Percentiles rank a stretch among this genome's conserved stretches.
These are phyloP conservation scores for Agrilus planipennis DNA, from an alignment of 1,140 invertebrate species.

Conservation along the genomic window DNA sequence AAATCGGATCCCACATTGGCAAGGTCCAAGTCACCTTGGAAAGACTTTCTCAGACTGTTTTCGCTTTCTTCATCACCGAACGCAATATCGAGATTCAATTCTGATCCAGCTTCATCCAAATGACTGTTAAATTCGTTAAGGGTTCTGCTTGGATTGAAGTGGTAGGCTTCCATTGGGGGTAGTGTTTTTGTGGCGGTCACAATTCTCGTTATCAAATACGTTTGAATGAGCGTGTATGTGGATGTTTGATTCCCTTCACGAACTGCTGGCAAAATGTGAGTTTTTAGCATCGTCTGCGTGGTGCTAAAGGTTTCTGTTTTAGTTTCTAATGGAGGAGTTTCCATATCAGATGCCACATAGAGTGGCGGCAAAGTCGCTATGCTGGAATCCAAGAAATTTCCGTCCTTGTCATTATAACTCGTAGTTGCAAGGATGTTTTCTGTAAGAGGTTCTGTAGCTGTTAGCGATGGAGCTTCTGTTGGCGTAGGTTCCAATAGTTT, in stretches of 20 bases:
- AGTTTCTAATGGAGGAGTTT: slow-evolving; percentile 72
- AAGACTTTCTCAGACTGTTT: slow-evolving; percentile 43
- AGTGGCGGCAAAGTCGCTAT: slow-evolving; percentile 72
- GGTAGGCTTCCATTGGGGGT: slow-evolving; percentile 74
- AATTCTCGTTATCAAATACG: slow-evolving; percentile 71
- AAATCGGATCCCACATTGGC: slow-evolving; percentile 55
- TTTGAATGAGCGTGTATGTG: slow-evolving; percentile 71
- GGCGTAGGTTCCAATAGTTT: slow-evolving; percentile 53
- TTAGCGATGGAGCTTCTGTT: slow-evolving; percentile 36
- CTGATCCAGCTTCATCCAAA: slow-evolving; percentile 76
- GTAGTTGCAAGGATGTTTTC: slow-evolving; percentile 77
- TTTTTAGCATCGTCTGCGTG: slow-evolving; percentile 74
- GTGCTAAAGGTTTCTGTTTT: slow-evolving; percentile 85
- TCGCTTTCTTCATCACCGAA: slow-evolving; percentile 66
- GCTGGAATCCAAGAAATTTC: slow-evolving; percentile 57
- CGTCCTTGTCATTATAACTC: slow-evolving; percentile 57
- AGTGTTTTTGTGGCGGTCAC: slow-evolving; percentile 80
- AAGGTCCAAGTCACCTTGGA: slow-evolving; percentile 46
- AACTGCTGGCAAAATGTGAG: slow-evolving; percentile 72
- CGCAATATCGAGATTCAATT: slow-evolving; percentile 71
- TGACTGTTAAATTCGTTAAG: slow-evolving; percentile 80
- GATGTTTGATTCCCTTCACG: slow-evolving; percentile 56
- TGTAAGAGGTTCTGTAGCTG: slow-evolving; percentile 60
- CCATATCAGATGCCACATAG: slow-evolving; percentile 55
- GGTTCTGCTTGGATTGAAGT: slow-evolving; percentile 75